Conservation (phyloP, 2,113 vertebrate genomes). For the Benitochromis conjunctus region DNA sequence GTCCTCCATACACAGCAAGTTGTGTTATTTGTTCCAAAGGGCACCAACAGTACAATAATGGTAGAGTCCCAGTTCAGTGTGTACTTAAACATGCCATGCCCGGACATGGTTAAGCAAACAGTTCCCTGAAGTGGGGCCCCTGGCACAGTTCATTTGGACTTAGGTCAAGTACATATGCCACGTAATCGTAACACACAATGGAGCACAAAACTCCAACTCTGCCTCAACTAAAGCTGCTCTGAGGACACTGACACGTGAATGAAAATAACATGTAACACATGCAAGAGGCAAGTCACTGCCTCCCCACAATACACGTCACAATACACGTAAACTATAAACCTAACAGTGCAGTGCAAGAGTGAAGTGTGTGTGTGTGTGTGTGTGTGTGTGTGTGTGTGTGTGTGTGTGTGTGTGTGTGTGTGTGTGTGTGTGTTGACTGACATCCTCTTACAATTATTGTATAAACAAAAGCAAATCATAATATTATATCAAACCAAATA, state of each 20-base stretch:
- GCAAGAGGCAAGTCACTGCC: neutral
- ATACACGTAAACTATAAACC: neutral
- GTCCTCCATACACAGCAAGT: too few species aligned
- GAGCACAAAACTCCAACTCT: neutral
- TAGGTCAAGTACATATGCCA: neutral
- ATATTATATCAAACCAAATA: neutral
- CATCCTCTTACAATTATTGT: slow-evolving; percentile 31
- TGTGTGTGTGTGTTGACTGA: slow-evolving; percentile 23
- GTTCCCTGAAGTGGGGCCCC: neutral
- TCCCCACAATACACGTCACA: neutral
- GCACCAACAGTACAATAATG: neutral
- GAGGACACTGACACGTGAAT: neutral
- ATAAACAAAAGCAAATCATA: slow-evolving; percentile 51
- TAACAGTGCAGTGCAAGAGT: neutral
- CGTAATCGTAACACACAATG: neutral
- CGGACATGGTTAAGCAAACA: neutral
- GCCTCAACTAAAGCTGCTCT: neutral
- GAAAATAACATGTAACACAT: neutral
- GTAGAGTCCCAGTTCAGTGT: neutral
- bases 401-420: neutral
- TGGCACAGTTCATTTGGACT: neutral
- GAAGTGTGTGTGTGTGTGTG: neutral
- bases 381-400: too few species aligned
- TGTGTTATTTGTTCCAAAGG: neutral
- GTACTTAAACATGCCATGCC: neutral